These are phyloP conservation scores for Phocides pigmalion DNA, from an alignment of 1,140 invertebrate species.

Conservation along the genomic window DNA sequence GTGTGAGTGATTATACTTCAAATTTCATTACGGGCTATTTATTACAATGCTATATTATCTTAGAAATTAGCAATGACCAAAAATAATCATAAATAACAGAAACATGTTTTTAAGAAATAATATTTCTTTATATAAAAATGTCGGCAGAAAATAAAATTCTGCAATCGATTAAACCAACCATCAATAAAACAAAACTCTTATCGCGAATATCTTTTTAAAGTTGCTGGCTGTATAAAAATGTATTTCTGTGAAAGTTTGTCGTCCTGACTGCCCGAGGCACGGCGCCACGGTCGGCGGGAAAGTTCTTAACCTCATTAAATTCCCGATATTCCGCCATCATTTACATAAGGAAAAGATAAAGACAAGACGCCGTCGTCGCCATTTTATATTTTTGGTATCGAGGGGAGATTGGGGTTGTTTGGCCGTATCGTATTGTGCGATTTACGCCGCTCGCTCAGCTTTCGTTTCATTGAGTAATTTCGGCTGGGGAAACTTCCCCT, in stretches of 20 bases:
- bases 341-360: conserved; percentile 66
- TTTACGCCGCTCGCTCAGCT: conserved; percentile 45
- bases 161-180: too few relatives aligned
- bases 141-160: too few relatives aligned
- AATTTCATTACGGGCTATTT: too few relatives aligned
- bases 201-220: conserved; percentile 19
- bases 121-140: too few relatives aligned
- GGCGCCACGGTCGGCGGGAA: conserved; percentile 53
- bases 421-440: conserved; percentile 47
- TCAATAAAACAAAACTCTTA: conserved; percentile 1
- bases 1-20: too few relatives aligned
- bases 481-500: conserved; percentile 35
- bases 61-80: too few relatives aligned
- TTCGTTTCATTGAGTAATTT: conserved; percentile 52
- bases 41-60: too few relatives aligned
- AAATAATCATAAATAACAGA: too few relatives aligned
- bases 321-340: conserved; percentile 52
- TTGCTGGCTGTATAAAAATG: conserved; percentile 26
- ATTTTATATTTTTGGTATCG: conserved; percentile 50
- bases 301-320: conserved; percentile 60
- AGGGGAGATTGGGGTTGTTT: conserved; percentile 39
- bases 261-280: conserved; percentile 30
- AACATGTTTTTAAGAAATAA: too few relatives aligned
- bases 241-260: conserved; percentile 21
- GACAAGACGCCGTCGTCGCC: conserved; percentile 50